Evolutionary conservation across 2,113 vertebrate species (phyloP), one percentile per base, ranked within the genome.

Genomic region (Ahaetulla prasina): DNA sequence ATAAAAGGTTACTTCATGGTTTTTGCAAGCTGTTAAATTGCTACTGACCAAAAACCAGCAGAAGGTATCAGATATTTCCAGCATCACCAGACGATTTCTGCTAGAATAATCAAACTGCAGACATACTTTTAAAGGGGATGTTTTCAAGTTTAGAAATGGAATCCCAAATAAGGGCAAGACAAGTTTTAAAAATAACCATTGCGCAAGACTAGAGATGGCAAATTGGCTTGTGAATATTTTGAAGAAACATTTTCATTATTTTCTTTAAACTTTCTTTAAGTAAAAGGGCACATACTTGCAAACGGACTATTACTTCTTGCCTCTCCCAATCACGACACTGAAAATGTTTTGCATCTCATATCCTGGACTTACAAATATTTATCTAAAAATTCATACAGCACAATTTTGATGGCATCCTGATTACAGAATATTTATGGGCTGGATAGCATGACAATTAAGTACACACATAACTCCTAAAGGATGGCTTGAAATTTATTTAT

Each of bases 21-120:
- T 92, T 90, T 57, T 96, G 92, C 90, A 90, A 90, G 95, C 89
- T 84, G 95, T 93, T 90, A 96, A 97, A 92, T 68, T 93, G 92
- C 74, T 95, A 63, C 92, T 93, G 90, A 93, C 94, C 53, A 90
- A 84, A 93, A 49, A 89, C 92, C 68, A 93, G 92, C 95, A 95
- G 74, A 96, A 92, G 95, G 85, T 16, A 86, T 18, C 90, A 60
- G 92, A 90, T 90, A 93, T 95, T 94, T 94, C 94, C 93, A 94
- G 91, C 93, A 94, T 94, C 91, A 94, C 60, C 89, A 95, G 96
- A 93, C 84, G 95, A 92, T 90, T 63, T 97, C 97, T 97, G 96
- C 93, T 97, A 96, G 95, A 97, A 95, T 92, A 93, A 96, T 97
- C 96, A 97, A 94, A 92, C 95, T 92, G 54, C 47, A 92, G 93